Conservation (phyloP, 2,113 vertebrate species). For the Accipiter virgatus region DNA sequence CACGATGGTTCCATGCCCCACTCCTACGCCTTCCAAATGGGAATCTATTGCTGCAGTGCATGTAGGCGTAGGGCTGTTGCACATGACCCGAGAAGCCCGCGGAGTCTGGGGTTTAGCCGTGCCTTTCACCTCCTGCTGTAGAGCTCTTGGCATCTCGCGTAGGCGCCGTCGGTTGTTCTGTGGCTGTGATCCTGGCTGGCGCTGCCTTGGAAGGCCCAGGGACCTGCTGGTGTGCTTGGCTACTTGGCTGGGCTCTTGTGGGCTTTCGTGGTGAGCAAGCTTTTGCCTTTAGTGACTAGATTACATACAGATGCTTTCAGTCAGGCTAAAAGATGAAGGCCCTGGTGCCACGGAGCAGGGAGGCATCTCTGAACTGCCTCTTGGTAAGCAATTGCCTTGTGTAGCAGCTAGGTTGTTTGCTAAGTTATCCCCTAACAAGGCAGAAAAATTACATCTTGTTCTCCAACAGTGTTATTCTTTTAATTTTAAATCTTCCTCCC, state of each 20-base stretch:
- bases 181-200: background rate
- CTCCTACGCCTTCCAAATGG: background rate
- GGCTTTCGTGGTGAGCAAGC: background rate
- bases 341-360: background rate
- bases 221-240: background rate
- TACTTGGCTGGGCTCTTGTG: background rate
- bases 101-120: background rate
- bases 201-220: background rate
- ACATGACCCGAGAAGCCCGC: rapidly evolving
- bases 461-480: background rate
- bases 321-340: background rate
- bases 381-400: background rate
- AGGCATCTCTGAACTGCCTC: background rate
- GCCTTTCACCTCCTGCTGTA: too few species aligned
- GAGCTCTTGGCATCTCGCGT: background rate
- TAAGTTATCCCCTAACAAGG: background rate
- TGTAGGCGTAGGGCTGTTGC: background rate
- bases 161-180: background rate
- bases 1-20: background rate
- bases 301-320: background rate
- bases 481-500: background rate
- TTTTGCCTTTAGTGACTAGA: background rate
- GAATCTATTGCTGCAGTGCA: background rate
- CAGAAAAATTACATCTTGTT: background rate
- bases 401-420: background rate